Conservation (phyloP, 2,888 invertebrate genomes). For the Stegophylla sp. region DNA sequence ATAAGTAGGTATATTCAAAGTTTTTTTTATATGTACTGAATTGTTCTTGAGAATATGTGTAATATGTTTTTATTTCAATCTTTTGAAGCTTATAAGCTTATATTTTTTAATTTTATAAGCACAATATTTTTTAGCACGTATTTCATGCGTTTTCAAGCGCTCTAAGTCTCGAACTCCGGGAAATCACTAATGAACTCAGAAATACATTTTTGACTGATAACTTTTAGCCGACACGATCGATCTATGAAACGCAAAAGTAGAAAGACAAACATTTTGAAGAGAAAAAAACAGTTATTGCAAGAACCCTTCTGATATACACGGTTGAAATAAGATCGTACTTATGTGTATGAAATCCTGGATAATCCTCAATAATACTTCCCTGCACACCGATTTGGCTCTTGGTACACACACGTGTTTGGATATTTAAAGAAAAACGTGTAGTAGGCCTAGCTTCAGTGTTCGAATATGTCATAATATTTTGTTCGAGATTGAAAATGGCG, state of each 20-base stretch:
- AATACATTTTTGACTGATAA: background rate
- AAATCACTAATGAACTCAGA: no score
- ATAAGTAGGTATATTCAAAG: no score
- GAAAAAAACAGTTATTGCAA: background rate
- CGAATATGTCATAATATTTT: background rate
- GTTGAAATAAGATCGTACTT: background rate
- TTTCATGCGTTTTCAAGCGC: no score
- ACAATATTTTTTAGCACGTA: no score
- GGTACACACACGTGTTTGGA: background rate
- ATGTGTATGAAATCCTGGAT: slow-evolving; percentile 6
- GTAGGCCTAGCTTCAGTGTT: no score
- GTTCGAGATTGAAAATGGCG: slow-evolving; percentile 10
- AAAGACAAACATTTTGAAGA: background rate
- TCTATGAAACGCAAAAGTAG: background rate
- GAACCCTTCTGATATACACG: background rate
- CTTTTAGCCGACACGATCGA: background rate
- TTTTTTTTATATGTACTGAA: no score
- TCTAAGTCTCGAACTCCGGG: no score
- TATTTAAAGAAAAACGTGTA: background rate
- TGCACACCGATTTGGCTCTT: background rate
- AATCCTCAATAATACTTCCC: slow-evolving; percentile 7
- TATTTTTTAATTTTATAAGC: no score
- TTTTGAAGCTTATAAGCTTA: no score
- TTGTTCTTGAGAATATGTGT: no score
- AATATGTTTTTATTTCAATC: no score